phyloP scores from a whole-genome alignment of 1,140 invertebrate species.

The Trichonephila clavata region DNA sequence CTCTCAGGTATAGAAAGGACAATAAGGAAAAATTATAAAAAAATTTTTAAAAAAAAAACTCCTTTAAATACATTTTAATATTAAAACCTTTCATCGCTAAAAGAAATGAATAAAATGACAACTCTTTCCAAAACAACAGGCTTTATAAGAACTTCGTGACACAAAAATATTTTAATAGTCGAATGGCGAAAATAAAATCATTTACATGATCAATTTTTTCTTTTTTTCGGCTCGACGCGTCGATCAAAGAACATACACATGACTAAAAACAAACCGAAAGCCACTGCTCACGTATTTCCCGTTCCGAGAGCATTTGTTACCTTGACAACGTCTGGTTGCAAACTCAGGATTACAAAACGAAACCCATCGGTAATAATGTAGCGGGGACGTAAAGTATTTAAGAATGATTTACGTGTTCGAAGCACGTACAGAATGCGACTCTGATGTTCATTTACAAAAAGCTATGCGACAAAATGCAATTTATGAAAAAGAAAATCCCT shows the following conservation, averaged over 20 bases:
- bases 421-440: neutral
- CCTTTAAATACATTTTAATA: neutral
- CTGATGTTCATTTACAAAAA: neutral
- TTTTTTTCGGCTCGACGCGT: neutral
- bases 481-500: no score
- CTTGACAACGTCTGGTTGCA: neutral
- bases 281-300: neutral
- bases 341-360: neutral
- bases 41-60: no score
- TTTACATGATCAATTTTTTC: neutral
- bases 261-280: neutral
- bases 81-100: no score
- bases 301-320: neutral
- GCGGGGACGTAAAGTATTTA: slow-evolving; percentile 6
- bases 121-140: no score
- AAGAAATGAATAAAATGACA: no score
- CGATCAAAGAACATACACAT: neutral
- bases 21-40: neutral
- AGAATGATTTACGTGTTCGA: neutral
- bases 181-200: neutral
- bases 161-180: no score
- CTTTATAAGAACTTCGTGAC: no score
- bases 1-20: no score
- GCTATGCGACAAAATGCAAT: neutral
- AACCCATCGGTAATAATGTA: neutral